Evolutionary conservation across 2,888 invertebrate genomes (phyloP).

Genomic region (Cosmia pyralina): DNA sequence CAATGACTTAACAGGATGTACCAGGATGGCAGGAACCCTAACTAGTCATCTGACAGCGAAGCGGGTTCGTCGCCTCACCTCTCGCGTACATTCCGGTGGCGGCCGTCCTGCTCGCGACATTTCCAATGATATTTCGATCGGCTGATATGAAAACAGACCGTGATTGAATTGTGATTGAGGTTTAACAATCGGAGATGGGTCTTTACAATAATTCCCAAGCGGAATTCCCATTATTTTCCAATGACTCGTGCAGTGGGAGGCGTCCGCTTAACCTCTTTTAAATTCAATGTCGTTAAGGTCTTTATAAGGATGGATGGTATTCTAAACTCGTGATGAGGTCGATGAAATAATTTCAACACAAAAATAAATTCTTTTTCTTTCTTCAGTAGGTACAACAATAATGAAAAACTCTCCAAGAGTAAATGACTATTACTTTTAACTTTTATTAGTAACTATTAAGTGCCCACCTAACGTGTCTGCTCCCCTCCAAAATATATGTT

Average conservation of each 20-base stretch:
- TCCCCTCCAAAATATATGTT: not conserved
- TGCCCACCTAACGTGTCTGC: constrained; percentile 4
- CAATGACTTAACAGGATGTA: not conserved
- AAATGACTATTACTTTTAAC: not conserved
- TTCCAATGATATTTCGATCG: constrained; percentile 80
- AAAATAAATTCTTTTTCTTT: not conserved
- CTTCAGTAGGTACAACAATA: not conserved
- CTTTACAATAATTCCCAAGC: constrained; percentile 62
- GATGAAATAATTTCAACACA: not conserved
- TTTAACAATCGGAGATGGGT: constrained; percentile 67
- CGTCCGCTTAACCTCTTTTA: constrained; percentile 32
- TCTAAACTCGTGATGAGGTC: not conserved
- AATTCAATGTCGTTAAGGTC: constrained; percentile 19
- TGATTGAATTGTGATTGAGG: constrained; percentile 82
- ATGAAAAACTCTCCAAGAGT: not conserved
- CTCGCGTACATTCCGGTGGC: constrained; percentile 43
- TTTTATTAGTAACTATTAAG: constrained; percentile 3
- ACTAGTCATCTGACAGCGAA: not conserved
- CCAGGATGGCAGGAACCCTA: not conserved
- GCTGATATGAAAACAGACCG: constrained; percentile 79
- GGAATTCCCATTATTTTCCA: constrained; percentile 62
- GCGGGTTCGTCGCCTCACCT: constrained; percentile 3
- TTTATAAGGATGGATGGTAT: not conserved
- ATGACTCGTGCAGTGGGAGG: constrained; percentile 48
- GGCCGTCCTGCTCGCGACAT: constrained; percentile 76